Evolutionary conservation across 2,888 invertebrate species (phyloP), one percentile per base, ranked within the genome.

Genomic region (Ennomos fuscantarius): DNA sequence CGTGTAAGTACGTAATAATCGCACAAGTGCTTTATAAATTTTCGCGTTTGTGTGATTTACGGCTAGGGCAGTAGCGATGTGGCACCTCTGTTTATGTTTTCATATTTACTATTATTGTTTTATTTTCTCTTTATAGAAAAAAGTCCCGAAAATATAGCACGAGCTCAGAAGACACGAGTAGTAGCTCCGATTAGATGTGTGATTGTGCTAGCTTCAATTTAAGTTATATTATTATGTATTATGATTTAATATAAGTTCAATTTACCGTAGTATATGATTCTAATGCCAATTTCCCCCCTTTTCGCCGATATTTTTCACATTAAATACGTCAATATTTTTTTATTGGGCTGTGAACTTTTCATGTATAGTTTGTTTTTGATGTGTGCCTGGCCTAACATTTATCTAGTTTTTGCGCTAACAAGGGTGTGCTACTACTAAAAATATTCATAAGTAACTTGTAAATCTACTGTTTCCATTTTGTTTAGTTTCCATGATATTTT

Each of bases 91-190:
- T 66, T 52, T 62, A 34, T 66, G 46, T 65, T 12, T 66, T 69
- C 71, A 69, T 76, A 73, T 74, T 79, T 73, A 76, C 72, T 82
- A 73, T 78, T 77, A 76, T 79, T 70, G 66, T 81, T 79, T 79
- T 81, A 74, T 82, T 81, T 81, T 80, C 83, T 80, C 82, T 89
- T 93, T 93, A 87, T 93, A 93, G 93, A 90, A 89, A 87, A 89
- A 89, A 87, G 74, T 83, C 87, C 74, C 87, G 91, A 84, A 87
- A 86, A 73, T 82, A 84, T 89, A 90, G 89, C 86, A 87, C 89
- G 84, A 87, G 89, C 78, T 87, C 89, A 67, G 87, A 83, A 85
- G 89, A 87, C 84, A 84, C 87, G 69, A 87, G 85, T 86, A 86
- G 85, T 87, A 84, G 83, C 84, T 86, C 87, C 83, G 79, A 84